phyloP scores from a whole-genome alignment of 2,888 invertebrate genomes.

The Saturnia pavonia region DNA sequence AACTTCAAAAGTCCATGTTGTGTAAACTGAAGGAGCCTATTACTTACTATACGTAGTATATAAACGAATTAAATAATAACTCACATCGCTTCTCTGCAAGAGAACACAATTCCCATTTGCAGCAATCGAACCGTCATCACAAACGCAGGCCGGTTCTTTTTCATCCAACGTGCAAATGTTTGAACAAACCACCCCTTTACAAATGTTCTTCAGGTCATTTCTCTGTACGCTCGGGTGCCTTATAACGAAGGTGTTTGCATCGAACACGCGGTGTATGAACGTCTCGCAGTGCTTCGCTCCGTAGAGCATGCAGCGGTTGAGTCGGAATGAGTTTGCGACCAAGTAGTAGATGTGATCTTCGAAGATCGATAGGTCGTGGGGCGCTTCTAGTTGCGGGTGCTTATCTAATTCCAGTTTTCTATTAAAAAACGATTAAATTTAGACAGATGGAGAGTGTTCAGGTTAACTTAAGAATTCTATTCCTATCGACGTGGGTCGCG shows the following conservation, averaged over 20 bases:
- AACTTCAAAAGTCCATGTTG: too few species aligned
- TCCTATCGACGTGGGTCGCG: too few species aligned
- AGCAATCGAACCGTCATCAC: constrained; percentile 69
- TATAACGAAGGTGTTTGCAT: constrained; percentile 55
- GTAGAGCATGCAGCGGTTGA: constrained; percentile 83
- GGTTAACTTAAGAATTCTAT: too few species aligned
- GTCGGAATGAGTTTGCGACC: constrained; percentile 74
- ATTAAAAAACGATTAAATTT: constrained; percentile 16
- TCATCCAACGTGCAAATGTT: constrained; percentile 83
- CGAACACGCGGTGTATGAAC: constrained; percentile 64
- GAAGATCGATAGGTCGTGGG: constrained; percentile 86
- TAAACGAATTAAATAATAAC: not conserved
- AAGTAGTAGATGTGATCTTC: constrained; percentile 90
- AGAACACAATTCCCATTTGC: constrained; percentile 44
- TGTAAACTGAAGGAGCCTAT: too few species aligned
- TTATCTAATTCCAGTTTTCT: constrained; percentile 69
- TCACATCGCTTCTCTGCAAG: constrained; percentile 43
- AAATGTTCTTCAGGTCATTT: constrained; percentile 64
- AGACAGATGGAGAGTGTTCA: not conserved
- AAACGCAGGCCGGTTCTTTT: constrained; percentile 73
- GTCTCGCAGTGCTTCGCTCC: constrained; percentile 73
- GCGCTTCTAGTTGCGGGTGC: constrained; percentile 73
- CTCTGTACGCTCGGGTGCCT: constrained; percentile 58
- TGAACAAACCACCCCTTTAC: constrained; percentile 73
- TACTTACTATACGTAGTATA: too few species aligned